Percentiles rank a stretch among this genome's conserved stretches.
Evolutionary conservation across 2,797 vertebrate genomes (phyloP).

Genomic region (Anas bernieri): DNA sequence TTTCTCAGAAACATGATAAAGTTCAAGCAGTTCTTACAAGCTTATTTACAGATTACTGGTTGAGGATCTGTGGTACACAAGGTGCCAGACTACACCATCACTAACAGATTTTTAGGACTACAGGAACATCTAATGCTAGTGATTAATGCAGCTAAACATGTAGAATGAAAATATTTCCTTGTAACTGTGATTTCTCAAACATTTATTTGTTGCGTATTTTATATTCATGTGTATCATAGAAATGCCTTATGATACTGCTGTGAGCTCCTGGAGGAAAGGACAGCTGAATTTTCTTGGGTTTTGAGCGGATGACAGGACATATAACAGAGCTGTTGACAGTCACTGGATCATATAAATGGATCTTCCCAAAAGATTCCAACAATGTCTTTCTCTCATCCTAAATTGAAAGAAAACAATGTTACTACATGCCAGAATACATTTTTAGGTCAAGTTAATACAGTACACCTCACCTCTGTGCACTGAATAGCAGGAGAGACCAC

Average conservation of each 20-base stretch:
- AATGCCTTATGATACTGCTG: background rate
- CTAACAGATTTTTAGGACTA: background rate
- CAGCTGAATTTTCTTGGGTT: background rate
- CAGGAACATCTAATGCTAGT: background rate
- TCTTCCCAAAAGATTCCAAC: background rate
- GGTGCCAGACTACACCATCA: background rate
- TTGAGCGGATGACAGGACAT: background rate
- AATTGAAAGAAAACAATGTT: background rate
- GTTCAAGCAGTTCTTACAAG: background rate
- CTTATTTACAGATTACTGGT: background rate
- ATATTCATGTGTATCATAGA: fast-evolving
- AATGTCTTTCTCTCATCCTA: background rate
- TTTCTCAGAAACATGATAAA: background rate
- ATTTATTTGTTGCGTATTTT: background rate
- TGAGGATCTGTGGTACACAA: background rate
- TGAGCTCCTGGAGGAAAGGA: background rate
- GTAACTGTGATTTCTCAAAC: background rate
- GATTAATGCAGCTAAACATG: background rate
- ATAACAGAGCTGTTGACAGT: background rate
- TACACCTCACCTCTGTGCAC: background rate
- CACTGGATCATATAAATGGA: background rate
- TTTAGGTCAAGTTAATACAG: background rate
- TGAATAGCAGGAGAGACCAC: background rate
- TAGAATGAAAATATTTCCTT: background rate
- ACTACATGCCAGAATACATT: background rate